These are phyloP conservation scores for Arctocebus calabarensis DNA, from an alignment of 2,797 vertebrate species.

Conservation along the genomic window DNA sequence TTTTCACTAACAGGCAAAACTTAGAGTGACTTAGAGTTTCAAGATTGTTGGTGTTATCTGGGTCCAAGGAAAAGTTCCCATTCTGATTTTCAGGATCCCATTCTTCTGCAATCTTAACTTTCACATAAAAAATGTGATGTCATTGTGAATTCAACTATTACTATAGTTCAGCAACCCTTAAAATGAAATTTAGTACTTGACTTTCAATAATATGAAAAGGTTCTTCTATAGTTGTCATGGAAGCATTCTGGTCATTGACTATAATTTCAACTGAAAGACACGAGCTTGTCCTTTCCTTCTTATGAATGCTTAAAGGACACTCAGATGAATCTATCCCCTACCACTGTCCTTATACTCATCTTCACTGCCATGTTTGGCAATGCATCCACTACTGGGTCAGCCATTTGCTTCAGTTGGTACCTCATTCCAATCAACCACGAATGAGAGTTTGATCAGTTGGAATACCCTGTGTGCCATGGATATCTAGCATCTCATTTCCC, in stretches of 20 bases:
- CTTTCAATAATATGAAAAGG: not conserved
- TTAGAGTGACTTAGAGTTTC: constrained; percentile 9
- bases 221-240: not conserved
- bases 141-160: not conserved
- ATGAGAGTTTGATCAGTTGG: not conserved
- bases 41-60: not conserved
- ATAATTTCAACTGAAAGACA: not conserved
- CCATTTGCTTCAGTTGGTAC: not conserved
- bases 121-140: not conserved
- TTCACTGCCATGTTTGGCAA: not conserved
- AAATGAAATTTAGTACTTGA: not conserved
- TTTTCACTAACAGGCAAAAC: not conserved
- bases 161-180: not conserved
- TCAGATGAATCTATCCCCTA: not conserved
- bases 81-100: not conserved
- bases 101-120: not conserved
- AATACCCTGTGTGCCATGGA: not conserved
- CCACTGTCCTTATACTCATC: not conserved
- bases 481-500: not conserved
- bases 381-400: not conserved
- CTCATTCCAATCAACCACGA: not conserved
- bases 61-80: not conserved
- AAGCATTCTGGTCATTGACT: not conserved
- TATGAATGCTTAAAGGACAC: not conserved
- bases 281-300: not conserved